Percentiles rank a stretch among this genome's conserved stretches.
These are phyloP conservation scores for Micromys minutus DNA, from an alignment of 2,113 vertebrate species.

Conservation along the genomic window DNA sequence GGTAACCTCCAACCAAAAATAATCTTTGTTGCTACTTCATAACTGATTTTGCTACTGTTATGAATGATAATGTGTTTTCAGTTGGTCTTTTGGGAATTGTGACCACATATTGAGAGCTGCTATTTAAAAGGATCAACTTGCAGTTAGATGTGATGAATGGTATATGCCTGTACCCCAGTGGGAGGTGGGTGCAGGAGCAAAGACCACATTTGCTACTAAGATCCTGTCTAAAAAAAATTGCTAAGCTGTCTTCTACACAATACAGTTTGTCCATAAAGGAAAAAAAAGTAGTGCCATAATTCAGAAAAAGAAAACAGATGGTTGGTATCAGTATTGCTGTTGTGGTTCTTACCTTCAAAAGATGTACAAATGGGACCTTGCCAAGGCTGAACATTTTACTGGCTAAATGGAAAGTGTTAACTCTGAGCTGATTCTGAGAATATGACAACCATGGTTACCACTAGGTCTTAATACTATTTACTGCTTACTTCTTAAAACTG, in stretches of 20 bases:
- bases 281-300: neutral
- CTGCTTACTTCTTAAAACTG: neutral
- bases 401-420: neutral
- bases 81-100: neutral
- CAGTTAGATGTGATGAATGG: neutral
- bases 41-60: neutral
- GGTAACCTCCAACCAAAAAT: neutral
- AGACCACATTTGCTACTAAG: neutral
- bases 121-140: conserved; percentile 50
- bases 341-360: neutral
- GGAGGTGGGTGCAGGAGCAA: neutral
- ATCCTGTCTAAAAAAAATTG: neutral
- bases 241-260: neutral
- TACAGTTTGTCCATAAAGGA: conserved; percentile 21
- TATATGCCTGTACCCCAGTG: neutral
- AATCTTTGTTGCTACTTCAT: neutral
- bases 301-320: conserved; percentile 16
- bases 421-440: conserved; percentile 10
- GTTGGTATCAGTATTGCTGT: neutral
- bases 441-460: neutral
- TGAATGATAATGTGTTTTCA: neutral
- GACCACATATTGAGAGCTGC: neutral
- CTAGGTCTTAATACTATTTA: neutral
- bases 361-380: neutral
- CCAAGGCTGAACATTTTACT: conserved; percentile 1